These are phyloP conservation scores for Saturnia japonica DNA, from an alignment of 2,888 invertebrate genomes.

Conservation along the genomic window DNA sequence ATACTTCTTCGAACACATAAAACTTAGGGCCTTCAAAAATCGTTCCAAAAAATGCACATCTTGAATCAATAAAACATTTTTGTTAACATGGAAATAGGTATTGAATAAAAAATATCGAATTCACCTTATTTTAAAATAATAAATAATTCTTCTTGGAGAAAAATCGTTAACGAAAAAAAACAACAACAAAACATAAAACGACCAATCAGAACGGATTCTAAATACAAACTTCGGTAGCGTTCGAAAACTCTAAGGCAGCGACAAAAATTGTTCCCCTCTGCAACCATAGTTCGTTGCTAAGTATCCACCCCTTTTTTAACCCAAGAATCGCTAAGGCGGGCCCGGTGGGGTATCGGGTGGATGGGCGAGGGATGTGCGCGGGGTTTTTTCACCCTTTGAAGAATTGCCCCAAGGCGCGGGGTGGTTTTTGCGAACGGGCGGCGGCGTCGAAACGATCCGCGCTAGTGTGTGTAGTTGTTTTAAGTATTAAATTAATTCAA, in stretches of 20 bases:
- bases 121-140: slow-evolving; percentile 5
- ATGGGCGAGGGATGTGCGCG: slow-evolving; percentile 37
- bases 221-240: slow-evolving; percentile 37
- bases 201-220: slow-evolving; percentile 28
- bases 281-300: slow-evolving; percentile 70
- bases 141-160: not conserved
- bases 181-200: slow-evolving; percentile 1
- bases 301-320: slow-evolving; percentile 80
- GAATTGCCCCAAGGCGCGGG: slow-evolving; percentile 79
- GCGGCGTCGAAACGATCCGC: slow-evolving; percentile 39
- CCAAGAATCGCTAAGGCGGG: slow-evolving; percentile 80
- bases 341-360: slow-evolving; percentile 47
- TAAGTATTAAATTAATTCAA: slow-evolving; percentile 75
- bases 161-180: not conserved
- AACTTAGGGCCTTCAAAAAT: not conserved
- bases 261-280: slow-evolving; percentile 63
- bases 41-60: not conserved
- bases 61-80: not conserved
- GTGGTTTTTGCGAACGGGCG: slow-evolving; percentile 58
- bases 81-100: not conserved
- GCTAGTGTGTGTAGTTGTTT: slow-evolving; percentile 62
- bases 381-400: slow-evolving; percentile 81
- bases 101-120: not conserved
- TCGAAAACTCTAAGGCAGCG: slow-evolving; percentile 36
- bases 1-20: not conserved